Base-by-base conservation (phyloP, 1,140 invertebrate species). In the Telenomus remus region DNA sequence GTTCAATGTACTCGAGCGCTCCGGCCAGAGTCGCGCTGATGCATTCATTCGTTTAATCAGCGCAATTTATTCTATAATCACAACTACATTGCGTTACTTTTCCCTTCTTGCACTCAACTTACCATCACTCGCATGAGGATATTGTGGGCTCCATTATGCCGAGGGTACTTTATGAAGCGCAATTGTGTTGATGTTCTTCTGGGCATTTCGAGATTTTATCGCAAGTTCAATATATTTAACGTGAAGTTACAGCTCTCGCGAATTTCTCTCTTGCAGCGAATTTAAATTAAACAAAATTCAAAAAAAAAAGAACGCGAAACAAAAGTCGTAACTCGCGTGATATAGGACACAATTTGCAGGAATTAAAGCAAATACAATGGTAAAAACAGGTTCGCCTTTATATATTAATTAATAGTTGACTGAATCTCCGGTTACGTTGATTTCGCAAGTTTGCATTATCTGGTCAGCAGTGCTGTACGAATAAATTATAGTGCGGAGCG, bases 51-150 rank as follows among this genome's bases (percentile, higher is more conserved):
- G 63, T 57, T 66, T 66, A 66, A 66, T 66, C 63, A 66, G 53
- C 47, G 39, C 63, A 66, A 66, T 66, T 66, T 66, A 66, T 66
- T 66, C 39, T 66, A 66, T 57, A 66, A 66, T 66, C 63, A 54
- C 63, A 56, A 66, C 53, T 56, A 66, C 19, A 66, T 66, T 57
- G 63, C 53, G 53, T 66, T 66, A 57, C 37, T 55, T 57, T 66
- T 66, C 42, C 53, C 14, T 43, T 11, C 47, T 66, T 57, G 37
- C 27, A 16, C 63, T 43, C 44, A 43, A 56, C 61, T 55, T 55
- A 55, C 19, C 19, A 27, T 27, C 19, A 27, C 19, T 37, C 43
- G 12, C 44, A 48, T 16, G 46, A 27, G 19, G 48, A 64, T 64
- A 42, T 64, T 64, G 51, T 64, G 13, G 53, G 37, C 27, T 53